Evolutionary conservation across 2,113 vertebrate species (phyloP).

Genomic region (Ameiurus melas): DNA sequence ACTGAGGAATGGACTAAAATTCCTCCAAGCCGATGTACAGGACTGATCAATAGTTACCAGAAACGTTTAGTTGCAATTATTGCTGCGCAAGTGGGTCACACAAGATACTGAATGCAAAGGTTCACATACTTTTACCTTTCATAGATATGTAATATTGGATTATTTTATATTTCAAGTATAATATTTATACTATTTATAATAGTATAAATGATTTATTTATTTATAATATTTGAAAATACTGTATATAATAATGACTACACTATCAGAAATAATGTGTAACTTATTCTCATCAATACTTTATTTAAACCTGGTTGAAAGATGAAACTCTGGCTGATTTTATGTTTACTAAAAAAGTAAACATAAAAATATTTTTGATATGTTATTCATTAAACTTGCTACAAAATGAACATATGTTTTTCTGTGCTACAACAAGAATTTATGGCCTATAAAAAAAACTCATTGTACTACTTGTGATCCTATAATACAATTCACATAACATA

Average conservation of each 20-base stretch:
- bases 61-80: no score
- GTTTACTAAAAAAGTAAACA: not conserved
- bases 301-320: not conserved
- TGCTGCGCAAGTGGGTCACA: no score
- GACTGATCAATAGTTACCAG: no score
- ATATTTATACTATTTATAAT: no score
- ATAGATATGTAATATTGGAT: no score
- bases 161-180: no score
- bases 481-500: not conserved
- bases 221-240: not conserved
- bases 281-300: not conserved
- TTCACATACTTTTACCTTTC: no score
- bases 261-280: not conserved
- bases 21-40: no score
- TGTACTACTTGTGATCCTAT: not conserved
- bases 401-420: not conserved
- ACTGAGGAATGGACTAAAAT: no score
- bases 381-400: not conserved
- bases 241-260: not conserved
- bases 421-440: not conserved
- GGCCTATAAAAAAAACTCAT: not conserved
- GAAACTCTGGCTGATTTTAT: not conserved
- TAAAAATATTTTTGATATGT: no score
- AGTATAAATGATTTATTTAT: no score
- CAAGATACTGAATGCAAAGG: no score